These are phyloP conservation scores for Ptychadena robeensis DNA, from an alignment of 2,797 vertebrate genomes.

Conservation along the genomic window DNA sequence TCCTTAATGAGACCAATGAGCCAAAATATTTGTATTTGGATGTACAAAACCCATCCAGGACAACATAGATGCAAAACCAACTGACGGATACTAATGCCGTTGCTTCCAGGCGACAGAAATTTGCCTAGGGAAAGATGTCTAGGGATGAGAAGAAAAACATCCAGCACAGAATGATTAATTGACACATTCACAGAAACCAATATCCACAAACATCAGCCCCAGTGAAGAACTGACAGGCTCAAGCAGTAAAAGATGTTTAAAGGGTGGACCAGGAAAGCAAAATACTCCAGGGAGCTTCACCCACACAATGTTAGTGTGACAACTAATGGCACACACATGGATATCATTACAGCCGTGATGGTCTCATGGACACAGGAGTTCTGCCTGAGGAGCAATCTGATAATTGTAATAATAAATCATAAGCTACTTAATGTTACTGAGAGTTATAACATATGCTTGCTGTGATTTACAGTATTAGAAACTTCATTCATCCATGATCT, in stretches of 20 bases:
- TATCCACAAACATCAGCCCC: slow-evolving; percentile 29
- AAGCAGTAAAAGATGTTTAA: slow-evolving; percentile 46
- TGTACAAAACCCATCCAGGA: too few species aligned
- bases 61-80: too few species aligned
- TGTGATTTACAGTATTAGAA: slow-evolving; percentile 54
- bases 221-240: slow-evolving; percentile 34
- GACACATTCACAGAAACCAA: slow-evolving; percentile 35
- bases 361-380: slow-evolving; percentile 51
- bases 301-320: slow-evolving; percentile 43
- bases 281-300: slow-evolving; percentile 40
- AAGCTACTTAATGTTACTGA: slow-evolving; percentile 54
- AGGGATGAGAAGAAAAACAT: slow-evolving; percentile 27
- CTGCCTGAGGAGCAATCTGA: slow-evolving; percentile 53
- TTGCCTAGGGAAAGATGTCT: slow-evolving; percentile 20
- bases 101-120: neutral
- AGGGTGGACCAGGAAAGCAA: slow-evolving; percentile 36
- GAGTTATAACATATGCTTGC: slow-evolving; percentile 48
- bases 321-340: slow-evolving; percentile 50
- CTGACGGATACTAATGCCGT: neutral
- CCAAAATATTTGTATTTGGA: too few species aligned
- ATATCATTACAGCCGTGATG: slow-evolving; percentile 45
- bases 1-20: too few species aligned
- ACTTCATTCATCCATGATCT: slow-evolving; percentile 49
- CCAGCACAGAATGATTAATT: slow-evolving; percentile 11
- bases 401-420: slow-evolving; percentile 56